Evolutionary conservation across 2,797 vertebrate genomes (phyloP).

Genomic region (Pogonophryne albipinna): DNA sequence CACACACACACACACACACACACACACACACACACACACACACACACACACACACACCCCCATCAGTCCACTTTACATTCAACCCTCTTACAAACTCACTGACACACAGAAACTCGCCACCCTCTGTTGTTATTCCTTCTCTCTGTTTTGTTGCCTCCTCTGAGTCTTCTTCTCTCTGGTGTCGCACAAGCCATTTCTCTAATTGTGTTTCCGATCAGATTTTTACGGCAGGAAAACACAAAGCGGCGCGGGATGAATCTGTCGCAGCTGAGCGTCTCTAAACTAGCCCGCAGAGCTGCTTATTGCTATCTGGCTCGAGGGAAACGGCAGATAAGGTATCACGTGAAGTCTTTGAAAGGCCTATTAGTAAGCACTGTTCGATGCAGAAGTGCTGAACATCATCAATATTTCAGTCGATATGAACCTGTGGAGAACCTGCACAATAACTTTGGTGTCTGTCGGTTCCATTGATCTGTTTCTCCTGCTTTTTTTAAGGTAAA

Average conservation of each 20-base stretch:
- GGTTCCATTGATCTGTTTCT: neutral
- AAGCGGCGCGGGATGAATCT: slow-evolving; percentile 33
- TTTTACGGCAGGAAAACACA: slow-evolving; percentile 48
- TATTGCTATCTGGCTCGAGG: slow-evolving; percentile 25
- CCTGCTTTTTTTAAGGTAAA: slow-evolving; percentile 4
- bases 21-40: neutral
- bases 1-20: neutral
- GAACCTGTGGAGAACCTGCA: slow-evolving; percentile 1
- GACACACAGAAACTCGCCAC: slow-evolving; percentile 7
- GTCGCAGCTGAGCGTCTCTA: slow-evolving; percentile 42
- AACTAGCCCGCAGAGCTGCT: slow-evolving; percentile 3
- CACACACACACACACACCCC: neutral
- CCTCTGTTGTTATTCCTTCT: slow-evolving; percentile 4
- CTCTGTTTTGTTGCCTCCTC: slow-evolving; percentile 36
- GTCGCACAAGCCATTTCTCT: slow-evolving; percentile 52
- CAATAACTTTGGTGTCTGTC: slow-evolving; percentile 22
- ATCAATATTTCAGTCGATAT: slow-evolving; percentile 45
- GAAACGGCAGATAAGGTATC: slow-evolving; percentile 30
- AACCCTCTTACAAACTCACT: neutral
- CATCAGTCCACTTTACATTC: slow-evolving; percentile 6
- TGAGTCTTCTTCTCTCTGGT: slow-evolving; percentile 16
- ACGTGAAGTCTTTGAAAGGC: slow-evolving; percentile 31
- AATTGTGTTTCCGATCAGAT: slow-evolving; percentile 72
- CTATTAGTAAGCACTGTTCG: slow-evolving; percentile 30
- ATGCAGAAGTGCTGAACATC: neutral